A percentile compares a stretch with the other conserved stretches of the same genome.
Conservation (phyloP, 2,888 invertebrate species). For the Aethes cnicana region DNA sequence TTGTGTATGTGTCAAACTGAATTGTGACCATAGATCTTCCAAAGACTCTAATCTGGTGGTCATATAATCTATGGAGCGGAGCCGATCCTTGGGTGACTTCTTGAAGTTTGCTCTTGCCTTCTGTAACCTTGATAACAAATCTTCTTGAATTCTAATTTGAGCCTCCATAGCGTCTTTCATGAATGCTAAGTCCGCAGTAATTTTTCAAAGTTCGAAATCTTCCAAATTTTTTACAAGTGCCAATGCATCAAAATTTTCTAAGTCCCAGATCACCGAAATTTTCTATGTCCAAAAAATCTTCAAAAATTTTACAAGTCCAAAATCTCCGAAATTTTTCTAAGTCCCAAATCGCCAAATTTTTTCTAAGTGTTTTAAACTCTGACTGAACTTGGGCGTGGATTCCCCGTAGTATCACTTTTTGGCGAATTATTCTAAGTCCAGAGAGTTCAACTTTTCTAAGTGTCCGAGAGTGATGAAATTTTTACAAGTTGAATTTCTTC, state of each 20-base stretch:
- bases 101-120: background rate
- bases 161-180: background rate
- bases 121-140: background rate
- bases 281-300: too few species aligned
- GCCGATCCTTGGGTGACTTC: background rate
- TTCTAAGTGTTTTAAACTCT: conserved; percentile 1
- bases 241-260: too few species aligned
- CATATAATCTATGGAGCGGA: background rate
- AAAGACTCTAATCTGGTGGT: background rate
- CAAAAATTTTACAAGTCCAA: too few species aligned
- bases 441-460: background rate
- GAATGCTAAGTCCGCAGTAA: too few species aligned
- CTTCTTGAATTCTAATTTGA: background rate
- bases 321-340: too few species aligned
- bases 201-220: too few species aligned
- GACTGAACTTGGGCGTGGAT: background rate
- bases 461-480: too few species aligned
- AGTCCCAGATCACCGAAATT: too few species aligned
- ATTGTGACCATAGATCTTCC: conserved; percentile 4
- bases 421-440: background rate
- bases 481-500: background rate
- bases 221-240: too few species aligned
- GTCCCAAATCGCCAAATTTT: too few species aligned
- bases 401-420: background rate
- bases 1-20: background rate